phyloP scores from a whole-genome alignment of 2,113 vertebrate species.

The Tiliqua scincoides region DNA sequence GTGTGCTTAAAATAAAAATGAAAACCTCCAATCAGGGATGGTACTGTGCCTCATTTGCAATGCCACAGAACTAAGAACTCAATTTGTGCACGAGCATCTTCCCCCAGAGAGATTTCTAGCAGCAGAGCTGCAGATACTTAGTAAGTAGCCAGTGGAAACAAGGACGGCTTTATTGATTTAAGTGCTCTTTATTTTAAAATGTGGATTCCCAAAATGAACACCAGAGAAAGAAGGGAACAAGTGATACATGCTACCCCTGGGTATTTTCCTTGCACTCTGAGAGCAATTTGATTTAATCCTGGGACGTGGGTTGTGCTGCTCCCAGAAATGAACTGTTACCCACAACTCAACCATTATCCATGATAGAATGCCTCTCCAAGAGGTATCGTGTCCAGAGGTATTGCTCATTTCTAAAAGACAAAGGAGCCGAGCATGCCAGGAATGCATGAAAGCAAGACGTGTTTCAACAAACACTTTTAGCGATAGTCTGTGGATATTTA shows the following conservation, averaged over 20 bases:
- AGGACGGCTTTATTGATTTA: background rate
- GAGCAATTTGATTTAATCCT: background rate
- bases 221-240: background rate
- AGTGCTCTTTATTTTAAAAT: background rate
- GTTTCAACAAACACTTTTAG: background rate
- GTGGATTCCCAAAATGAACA: background rate
- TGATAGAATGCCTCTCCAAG: background rate
- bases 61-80: background rate
- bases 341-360: background rate
- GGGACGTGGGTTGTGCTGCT: background rate
- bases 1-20: background rate
- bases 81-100: constrained; percentile 4
- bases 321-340: background rate
- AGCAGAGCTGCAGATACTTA: background rate
- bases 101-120: background rate
- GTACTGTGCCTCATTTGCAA: background rate
- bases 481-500: background rate
- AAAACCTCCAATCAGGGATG: background rate
- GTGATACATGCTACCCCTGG: background rate
- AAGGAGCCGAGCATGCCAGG: background rate
- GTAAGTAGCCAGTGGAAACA: background rate
- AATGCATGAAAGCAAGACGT: background rate
- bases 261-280: background rate
- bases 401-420: background rate
- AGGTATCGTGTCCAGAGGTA: background rate